Percentiles rank a stretch among this genome's conserved stretches.
These are phyloP conservation scores for Platichthys flesus DNA, from an alignment of 2,113 vertebrate species.

Conservation along the genomic window DNA sequence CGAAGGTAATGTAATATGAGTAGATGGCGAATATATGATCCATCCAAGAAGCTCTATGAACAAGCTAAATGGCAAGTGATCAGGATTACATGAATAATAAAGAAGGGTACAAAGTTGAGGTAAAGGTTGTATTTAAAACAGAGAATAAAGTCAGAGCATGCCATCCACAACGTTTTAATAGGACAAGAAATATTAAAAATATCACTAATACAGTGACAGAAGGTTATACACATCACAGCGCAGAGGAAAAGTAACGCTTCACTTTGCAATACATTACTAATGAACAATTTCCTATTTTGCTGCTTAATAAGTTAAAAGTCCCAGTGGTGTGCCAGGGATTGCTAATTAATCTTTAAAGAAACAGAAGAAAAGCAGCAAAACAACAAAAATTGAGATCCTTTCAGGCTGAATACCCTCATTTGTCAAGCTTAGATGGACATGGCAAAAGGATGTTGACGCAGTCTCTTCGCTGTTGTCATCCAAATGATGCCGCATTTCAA, in stretches of 20 bases:
- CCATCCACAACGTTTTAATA: conserved; percentile 37
- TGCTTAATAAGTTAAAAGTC: conserved; percentile 65
- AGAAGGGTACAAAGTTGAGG: conserved; percentile 42
- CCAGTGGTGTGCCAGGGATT: conserved; percentile 46
- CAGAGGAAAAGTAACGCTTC: conserved; percentile 21
- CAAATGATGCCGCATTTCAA: conserved; percentile 52
- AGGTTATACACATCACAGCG: conserved; percentile 14
- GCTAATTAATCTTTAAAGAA: conserved; percentile 67
- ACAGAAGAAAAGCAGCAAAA: conserved; percentile 37
- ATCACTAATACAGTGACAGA: conserved; percentile 9
- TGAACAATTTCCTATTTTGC: conserved; percentile 56
- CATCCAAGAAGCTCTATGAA: conserved; percentile 29
- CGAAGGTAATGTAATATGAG: conserved; percentile 55
- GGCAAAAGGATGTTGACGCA: conserved; percentile 44
- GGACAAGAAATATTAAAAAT: conserved; percentile 35
- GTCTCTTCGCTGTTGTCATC: conserved; percentile 42
- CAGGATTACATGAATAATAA: conserved; percentile 61
- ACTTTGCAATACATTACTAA: conserved; percentile 65
- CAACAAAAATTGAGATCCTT: conserved; percentile 51
- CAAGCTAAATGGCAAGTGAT: conserved; percentile 52
- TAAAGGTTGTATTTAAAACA: conserved; percentile 58
- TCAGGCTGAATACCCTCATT: conserved; percentile 58
- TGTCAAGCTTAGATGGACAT: conserved; percentile 56
- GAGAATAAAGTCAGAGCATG: conserved; percentile 20
- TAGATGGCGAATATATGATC: conserved; percentile 42